phyloP scores from a whole-genome alignment of 2,888 invertebrate species.

The Diplazon laetatorius region DNA sequence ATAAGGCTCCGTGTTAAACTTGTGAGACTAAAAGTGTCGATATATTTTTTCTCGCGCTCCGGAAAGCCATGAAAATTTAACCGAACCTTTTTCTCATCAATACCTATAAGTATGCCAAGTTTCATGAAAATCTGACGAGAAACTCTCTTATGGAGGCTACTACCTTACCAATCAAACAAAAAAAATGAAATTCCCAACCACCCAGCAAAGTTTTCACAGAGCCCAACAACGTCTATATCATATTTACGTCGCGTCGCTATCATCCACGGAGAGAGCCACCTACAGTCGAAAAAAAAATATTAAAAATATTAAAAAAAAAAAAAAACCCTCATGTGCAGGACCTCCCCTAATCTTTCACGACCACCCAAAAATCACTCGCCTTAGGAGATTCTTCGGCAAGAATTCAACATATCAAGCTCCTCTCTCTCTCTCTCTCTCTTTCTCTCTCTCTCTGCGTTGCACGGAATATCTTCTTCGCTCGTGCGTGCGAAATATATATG shows the following conservation, averaged over 20 bases:
- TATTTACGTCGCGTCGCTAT: constrained; percentile 60
- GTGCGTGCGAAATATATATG: background rate
- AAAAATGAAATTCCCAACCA: too few species aligned
- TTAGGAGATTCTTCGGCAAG: constrained; percentile 59
- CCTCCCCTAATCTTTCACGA: constrained; percentile 63
- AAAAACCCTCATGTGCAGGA: constrained; percentile 48
- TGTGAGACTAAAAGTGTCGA: too few species aligned
- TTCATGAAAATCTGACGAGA: too few species aligned
- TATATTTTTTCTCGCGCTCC: too few species aligned
- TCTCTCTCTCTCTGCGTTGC: constrained; percentile 17
- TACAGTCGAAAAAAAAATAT: background rate
- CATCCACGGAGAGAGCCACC: constrained; percentile 39
- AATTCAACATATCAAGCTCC: constrained; percentile 45
- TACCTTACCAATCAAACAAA: too few species aligned
- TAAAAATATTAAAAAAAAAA: background rate
- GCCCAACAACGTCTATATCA: constrained; percentile 42
- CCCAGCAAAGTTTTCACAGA: too few species aligned
- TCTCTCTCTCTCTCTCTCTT: constrained; percentile 26
- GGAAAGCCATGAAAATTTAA: too few species aligned
- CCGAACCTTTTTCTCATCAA: too few species aligned
- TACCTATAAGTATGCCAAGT: too few species aligned
- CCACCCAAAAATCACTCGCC: constrained; percentile 64
- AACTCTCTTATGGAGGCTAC: too few species aligned
- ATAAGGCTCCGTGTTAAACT: too few species aligned
- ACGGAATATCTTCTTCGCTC: constrained; percentile 12